phyloP scores from a whole-genome alignment of 2,888 invertebrate species.

The Dasysyrphus albostriatus region DNA sequence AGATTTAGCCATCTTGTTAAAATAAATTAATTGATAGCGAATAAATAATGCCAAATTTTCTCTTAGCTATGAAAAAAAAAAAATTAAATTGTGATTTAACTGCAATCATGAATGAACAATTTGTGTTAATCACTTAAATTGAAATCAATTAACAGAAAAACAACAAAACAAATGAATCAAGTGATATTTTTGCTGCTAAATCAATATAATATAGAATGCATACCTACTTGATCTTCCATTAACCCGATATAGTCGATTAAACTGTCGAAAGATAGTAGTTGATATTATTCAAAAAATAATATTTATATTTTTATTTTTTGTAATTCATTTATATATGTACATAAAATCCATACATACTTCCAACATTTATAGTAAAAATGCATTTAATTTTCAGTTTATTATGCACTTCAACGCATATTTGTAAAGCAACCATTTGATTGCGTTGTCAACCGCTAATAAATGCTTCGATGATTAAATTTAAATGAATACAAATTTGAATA shows the following conservation, averaged over 20 bases:
- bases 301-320: too few relatives aligned
- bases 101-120: constrained; percentile 59
- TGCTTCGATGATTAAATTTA: constrained; percentile 24
- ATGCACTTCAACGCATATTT: constrained; percentile 48
- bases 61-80: not conserved
- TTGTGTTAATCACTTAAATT: constrained; percentile 46
- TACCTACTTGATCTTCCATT: not conserved
- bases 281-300: constrained; percentile 21
- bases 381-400: constrained; percentile 48
- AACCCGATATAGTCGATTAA: constrained; percentile 31
- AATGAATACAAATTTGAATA: not conserved
- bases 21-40: too few relatives aligned
- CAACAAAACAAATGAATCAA: constrained; percentile 6
- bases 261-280: constrained; percentile 28
- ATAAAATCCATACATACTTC: not conserved
- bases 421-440: constrained; percentile 24
- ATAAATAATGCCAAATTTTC: not conserved
- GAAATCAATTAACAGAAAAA: constrained; percentile 33
- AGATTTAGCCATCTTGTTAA: too few relatives aligned
- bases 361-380: not conserved
- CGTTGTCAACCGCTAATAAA: not conserved
- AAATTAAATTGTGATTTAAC: constrained; percentile 39
- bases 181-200: constrained; percentile 8
- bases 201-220: not conserved
- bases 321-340: not conserved